phyloP scores from a whole-genome alignment of 2,888 invertebrate genomes.

The Dryomyza anilis region DNA sequence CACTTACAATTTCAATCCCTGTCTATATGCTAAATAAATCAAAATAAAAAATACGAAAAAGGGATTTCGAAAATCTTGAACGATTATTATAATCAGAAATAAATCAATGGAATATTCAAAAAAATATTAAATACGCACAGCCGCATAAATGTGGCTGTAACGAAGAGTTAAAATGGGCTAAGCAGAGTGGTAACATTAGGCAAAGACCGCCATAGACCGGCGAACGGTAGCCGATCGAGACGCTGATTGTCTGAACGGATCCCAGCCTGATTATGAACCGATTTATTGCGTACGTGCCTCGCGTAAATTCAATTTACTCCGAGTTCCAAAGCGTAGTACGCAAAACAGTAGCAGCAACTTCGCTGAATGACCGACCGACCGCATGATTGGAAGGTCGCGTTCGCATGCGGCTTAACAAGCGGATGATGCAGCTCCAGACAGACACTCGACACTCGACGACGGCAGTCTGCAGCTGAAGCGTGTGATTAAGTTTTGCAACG shows the following conservation, averaged over 20 bases:
- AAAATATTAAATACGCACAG: no score
- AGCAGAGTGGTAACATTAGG: not conserved
- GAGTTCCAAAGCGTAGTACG: slow-evolving; percentile 11
- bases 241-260: slow-evolving; percentile 12
- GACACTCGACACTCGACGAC: not conserved
- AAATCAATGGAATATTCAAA: no score
- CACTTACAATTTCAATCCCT: not conserved
- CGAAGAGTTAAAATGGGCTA: not conserved
- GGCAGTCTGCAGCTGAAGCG: not conserved
- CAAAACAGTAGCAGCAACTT: slow-evolving; percentile 31
- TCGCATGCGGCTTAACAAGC: slow-evolving; percentile 30
- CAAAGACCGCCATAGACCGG: not conserved
- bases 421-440: no score
- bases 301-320: slow-evolving; percentile 55
- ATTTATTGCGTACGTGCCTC: slow-evolving; percentile 60
- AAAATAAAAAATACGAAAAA: no score
- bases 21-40: no score
- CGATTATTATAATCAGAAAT: no score
- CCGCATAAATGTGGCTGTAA: no score
- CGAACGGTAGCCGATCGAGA: not conserved
- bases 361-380: slow-evolving; percentile 31
- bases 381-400: slow-evolving; percentile 29
- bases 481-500: slow-evolving; percentile 20
- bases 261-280: slow-evolving; percentile 46
- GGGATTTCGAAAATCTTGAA: no score